These are phyloP conservation scores for Hystrix cristata DNA, from an alignment of 2,113 vertebrate genomes.

Conservation along the genomic window DNA sequence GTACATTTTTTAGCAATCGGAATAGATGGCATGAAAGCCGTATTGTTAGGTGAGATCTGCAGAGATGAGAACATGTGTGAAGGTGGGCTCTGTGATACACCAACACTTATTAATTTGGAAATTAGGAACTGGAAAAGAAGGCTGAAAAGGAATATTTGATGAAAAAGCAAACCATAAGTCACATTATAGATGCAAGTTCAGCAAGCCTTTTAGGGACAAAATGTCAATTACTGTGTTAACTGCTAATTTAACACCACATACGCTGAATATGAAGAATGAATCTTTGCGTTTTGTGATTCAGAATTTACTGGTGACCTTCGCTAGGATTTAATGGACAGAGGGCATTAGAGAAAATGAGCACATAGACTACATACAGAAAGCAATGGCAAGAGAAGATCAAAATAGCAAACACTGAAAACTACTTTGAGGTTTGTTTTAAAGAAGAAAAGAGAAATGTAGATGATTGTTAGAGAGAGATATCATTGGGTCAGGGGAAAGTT, in stretches of 20 bases:
- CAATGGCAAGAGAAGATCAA: neutral
- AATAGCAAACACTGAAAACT: neutral
- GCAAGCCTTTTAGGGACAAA: neutral
- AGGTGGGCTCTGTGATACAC: neutral
- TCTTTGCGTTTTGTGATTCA: neutral
- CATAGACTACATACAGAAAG: neutral
- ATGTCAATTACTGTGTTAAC: neutral
- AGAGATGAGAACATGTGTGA: neutral
- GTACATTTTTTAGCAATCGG: neutral
- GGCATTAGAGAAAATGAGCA: neutral
- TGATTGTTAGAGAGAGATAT: too few species aligned
- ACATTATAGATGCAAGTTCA: neutral
- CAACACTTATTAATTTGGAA: neutral
- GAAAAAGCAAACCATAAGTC: neutral
- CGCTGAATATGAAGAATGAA: neutral
- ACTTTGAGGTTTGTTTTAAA: neutral
- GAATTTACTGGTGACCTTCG: neutral
- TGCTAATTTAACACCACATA: neutral
- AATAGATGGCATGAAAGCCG: too few species aligned
- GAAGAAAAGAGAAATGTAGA: neutral
- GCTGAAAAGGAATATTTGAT: neutral
- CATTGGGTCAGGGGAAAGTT: neutral
- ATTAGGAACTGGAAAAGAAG: neutral
- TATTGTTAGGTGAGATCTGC: neutral
- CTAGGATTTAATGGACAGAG: neutral